Conservation (phyloP, 2,113 vertebrate species). For the Acinonyx jubatus region DNA sequence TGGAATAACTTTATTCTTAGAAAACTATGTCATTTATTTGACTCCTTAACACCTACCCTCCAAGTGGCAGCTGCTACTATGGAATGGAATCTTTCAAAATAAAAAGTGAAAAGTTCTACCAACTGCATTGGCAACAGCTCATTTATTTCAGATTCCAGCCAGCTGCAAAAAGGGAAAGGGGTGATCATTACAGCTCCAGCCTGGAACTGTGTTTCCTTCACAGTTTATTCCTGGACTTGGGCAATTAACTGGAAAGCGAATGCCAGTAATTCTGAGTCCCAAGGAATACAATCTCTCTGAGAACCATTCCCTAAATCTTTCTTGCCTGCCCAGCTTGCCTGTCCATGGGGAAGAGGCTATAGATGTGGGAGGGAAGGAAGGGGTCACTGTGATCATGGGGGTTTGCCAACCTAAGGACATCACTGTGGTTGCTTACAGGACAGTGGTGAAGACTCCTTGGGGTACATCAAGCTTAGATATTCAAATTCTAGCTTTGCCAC, state of each 20-base stretch:
- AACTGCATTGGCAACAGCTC: background rate
- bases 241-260: conserved; percentile 53
- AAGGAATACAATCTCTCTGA: background rate
- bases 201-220: conserved; percentile 28
- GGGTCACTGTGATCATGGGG: no score
- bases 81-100: conserved; percentile 7
- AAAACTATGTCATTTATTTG: background rate
- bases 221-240: conserved; percentile 9
- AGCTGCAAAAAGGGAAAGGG: background rate
- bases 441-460: background rate
- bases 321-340: no score
- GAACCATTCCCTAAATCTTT: background rate
- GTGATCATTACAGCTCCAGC: background rate
- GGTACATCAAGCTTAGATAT: background rate
- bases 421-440: background rate
- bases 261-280: background rate
- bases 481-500: background rate
- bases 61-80: conserved; percentile 21
- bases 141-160: conserved; percentile 28
- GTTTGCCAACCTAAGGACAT: background rate
- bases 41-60: background rate
- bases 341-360: background rate
- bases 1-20: conserved; percentile 9
- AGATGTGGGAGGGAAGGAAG: background rate
- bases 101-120: background rate